Percentiles rank a stretch among this genome's conserved stretches.
Evolutionary conservation across 2,888 invertebrate genomes (phyloP).

Genomic region (Asteroscopus sphinx): DNA sequence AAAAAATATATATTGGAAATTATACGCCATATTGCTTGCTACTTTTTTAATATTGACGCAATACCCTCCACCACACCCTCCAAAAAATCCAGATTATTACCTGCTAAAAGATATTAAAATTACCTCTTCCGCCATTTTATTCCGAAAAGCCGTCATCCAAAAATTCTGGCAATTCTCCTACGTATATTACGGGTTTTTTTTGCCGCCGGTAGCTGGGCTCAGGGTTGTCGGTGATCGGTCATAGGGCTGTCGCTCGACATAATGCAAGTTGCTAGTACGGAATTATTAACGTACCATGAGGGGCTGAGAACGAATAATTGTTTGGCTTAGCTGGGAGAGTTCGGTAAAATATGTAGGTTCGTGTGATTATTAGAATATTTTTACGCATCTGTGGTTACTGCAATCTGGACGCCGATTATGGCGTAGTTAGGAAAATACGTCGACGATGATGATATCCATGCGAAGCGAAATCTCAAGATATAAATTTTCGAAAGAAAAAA

Average conservation of each 20-base stretch:
- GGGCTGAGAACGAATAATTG: slow-evolving; percentile 54
- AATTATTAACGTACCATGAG: slow-evolving; percentile 73
- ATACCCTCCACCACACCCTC: not conserved
- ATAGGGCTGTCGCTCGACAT: slow-evolving; percentile 72
- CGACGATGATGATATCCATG: not conserved
- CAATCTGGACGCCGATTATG: not conserved
- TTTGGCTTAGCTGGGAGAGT: slow-evolving; percentile 47
- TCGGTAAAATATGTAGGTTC: slow-evolving; percentile 23
- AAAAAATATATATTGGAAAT: too few species aligned
- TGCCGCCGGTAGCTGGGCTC: slow-evolving; percentile 49
- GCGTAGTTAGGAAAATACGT: not conserved
- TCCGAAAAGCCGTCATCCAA: slow-evolving; percentile 23
- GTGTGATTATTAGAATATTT: slow-evolving; percentile 13
- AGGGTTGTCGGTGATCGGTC: slow-evolving; percentile 72
- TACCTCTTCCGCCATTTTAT: slow-evolving; percentile 12
- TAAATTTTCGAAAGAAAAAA: too few species aligned
- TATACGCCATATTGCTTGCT: not conserved
- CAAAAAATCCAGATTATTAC: not conserved
- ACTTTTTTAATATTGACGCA: too few species aligned
- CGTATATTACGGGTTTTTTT: slow-evolving; percentile 43
- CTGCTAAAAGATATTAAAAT: slow-evolving; percentile 1
- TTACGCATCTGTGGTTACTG: not conserved
- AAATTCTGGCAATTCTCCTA: slow-evolving; percentile 37
- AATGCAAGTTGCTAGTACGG: slow-evolving; percentile 75
- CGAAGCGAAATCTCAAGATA: too few species aligned